Conservation (phyloP, 2,888 invertebrate genomes). For the Taenaris catops region DNA sequence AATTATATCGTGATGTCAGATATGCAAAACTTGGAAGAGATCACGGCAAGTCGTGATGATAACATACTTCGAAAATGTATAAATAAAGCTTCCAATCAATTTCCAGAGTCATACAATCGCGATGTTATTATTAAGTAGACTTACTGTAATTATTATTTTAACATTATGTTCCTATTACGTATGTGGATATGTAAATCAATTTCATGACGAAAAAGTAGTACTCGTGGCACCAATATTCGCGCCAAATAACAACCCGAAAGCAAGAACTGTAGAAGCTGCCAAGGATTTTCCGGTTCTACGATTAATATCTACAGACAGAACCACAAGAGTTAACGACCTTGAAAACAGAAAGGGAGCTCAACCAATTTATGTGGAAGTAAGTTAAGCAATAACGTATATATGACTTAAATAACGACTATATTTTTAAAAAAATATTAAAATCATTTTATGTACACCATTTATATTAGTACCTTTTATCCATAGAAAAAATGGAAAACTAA, state of each 20-base stretch:
- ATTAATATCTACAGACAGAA: constrained; percentile 40
- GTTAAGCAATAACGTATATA: constrained; percentile 28
- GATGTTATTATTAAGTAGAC: constrained; percentile 40
- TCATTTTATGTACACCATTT: too few relatives aligned
- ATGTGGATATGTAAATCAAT: constrained; percentile 11
- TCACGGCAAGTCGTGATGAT: constrained; percentile 49
- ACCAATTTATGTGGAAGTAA: constrained; percentile 60
- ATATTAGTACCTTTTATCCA: too few relatives aligned
- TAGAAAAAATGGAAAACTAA: too few relatives aligned
- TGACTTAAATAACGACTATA: too few relatives aligned
- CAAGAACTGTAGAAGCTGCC: constrained; percentile 43
- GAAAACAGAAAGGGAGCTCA: constrained; percentile 25
- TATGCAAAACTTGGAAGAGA: constrained; percentile 18
- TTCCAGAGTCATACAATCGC: constrained; percentile 39
- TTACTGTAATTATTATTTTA: constrained; percentile 22
- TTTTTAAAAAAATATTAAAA: too few relatives aligned
- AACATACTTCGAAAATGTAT: constrained; percentile 45
- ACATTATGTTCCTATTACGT: constrained; percentile 9
- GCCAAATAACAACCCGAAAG: constrained; percentile 36
- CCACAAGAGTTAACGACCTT: constrained; percentile 17
- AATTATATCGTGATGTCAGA: constrained; percentile 18
- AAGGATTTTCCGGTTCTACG: constrained; percentile 59
- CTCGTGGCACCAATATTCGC: constrained; percentile 50
- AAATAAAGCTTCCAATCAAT: constrained; percentile 47
- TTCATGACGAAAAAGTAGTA: constrained; percentile 30